These are phyloP conservation scores for Romanogobio albipinnatus DNA, from an alignment of 2,113 vertebrate genomes.

Conservation along the genomic window DNA sequence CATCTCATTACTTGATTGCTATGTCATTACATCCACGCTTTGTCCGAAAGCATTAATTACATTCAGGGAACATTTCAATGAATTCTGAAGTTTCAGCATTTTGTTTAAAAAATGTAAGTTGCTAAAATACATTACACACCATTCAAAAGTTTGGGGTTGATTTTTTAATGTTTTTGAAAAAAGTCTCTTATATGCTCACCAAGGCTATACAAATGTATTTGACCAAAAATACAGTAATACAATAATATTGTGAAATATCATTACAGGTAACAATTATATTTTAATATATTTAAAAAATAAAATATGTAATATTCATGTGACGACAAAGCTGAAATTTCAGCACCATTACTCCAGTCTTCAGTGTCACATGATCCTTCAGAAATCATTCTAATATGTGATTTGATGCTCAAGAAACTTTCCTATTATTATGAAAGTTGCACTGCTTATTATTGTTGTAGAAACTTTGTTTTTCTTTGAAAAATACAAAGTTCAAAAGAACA, in stretches of 20 bases:
- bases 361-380: neutral
- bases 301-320: neutral
- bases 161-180: neutral
- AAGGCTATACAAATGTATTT: neutral
- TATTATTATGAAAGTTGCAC: neutral
- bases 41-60: neutral
- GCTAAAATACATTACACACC: no score
- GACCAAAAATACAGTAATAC: neutral
- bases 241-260: neutral
- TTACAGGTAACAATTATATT: neutral
- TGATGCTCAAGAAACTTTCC: neutral
- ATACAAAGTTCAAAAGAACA: neutral
- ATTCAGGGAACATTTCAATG: neutral
- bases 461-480: neutral
- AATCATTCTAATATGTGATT: neutral
- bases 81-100: neutral
- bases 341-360: neutral
- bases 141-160: no score
- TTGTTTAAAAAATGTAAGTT: neutral
- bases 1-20: no score
- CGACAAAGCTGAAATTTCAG: neutral
- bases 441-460: neutral
- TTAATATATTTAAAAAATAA: no score
- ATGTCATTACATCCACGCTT: no score
- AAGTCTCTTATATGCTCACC: neutral